These are phyloP conservation scores for Ectobius pallidus DNA, from an alignment of 2,888 invertebrate species.

Conservation along the genomic window DNA sequence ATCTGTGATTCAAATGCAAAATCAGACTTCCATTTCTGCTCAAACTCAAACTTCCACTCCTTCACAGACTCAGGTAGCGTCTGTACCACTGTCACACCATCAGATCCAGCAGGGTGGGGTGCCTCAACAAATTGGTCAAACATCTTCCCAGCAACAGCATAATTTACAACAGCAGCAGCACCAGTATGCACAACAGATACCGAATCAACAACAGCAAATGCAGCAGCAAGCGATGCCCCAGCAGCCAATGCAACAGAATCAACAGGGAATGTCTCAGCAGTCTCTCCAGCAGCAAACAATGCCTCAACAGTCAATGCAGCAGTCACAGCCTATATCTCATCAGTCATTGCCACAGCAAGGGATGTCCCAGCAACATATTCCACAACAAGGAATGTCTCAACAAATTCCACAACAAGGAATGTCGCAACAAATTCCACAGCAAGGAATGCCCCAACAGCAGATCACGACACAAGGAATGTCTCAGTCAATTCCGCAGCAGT, in stretches of 20 bases:
- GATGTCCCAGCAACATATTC: not conserved
- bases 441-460: too few relatives aligned
- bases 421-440: slow-evolving; percentile 59
- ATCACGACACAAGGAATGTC: too few relatives aligned
- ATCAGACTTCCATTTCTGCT: slow-evolving; percentile 32
- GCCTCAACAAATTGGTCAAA: slow-evolving; percentile 11
- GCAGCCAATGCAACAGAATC: slow-evolving; percentile 48
- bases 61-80: slow-evolving; percentile 1
- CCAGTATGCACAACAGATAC: slow-evolving; percentile 60
- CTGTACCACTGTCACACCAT: not conserved
- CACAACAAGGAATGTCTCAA: not conserved
- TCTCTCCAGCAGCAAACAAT: slow-evolving; percentile 57
- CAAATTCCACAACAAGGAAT: not conserved
- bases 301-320: slow-evolving; percentile 40
- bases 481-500: too few relatives aligned
- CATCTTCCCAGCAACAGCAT: slow-evolving; percentile 54
- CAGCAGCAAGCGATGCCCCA: slow-evolving; percentile 54
- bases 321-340: slow-evolving; percentile 50
- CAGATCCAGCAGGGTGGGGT: slow-evolving; percentile 7
- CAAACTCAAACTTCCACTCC: slow-evolving; percentile 31
- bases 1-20: slow-evolving; percentile 9
- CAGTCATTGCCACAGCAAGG: slow-evolving; percentile 54
- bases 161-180: slow-evolving; percentile 49
- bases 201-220: slow-evolving; percentile 61
- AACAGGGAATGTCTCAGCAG: slow-evolving; percentile 59